Base-by-base conservation (phyloP, 2,888 invertebrate genomes). In the Noctua fimbriata region DNA sequence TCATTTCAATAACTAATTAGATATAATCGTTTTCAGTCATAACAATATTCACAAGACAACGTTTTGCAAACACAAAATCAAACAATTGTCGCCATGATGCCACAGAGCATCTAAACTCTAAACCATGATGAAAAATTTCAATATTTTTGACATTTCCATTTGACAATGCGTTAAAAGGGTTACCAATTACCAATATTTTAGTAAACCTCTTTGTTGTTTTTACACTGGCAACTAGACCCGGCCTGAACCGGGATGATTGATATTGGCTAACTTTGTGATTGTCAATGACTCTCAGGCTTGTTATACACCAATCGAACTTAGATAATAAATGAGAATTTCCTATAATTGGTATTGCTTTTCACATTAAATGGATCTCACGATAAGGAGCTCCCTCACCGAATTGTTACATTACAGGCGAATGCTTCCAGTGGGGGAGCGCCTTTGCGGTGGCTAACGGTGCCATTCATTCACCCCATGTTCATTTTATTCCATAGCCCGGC, bases 1-100 rank as follows among this genome's bases (percentile, higher is more conserved):
- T 92, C 95, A 96, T 95, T 73, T 81, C 91, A 63, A 67, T 72
- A 65, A 71, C 69, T 73, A 69, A 73, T 71, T 74, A 28, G 74
- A 69, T 72, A 73, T 70, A 81, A 63, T 55, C 63, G 71, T 69
- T 12, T 72, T 74, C 67, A 87, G 74, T 82, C 70, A 80, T 77
- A 78, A 74, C 49, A 84, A 76, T 81, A 69, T 83, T 75, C 49
- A 73, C 76, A 66, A 49, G 36, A 69, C 67, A 78, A 83, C 47
- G 44, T 47, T 76, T 52, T 63, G 32, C 65, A 78, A 72, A 79
- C 60, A 78, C 69, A 67, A 79, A 77, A 73, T n/a, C 75, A 85
- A 81, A 88, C 78, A 77, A 55, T 70, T 16, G 63, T 78, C 83
- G 85, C 84, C 85, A 88, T 88, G 87, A 83, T 87, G 78, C 80